phyloP scores from a whole-genome alignment of 2,888 invertebrate species.

The Tenthredo distinguenda region DNA sequence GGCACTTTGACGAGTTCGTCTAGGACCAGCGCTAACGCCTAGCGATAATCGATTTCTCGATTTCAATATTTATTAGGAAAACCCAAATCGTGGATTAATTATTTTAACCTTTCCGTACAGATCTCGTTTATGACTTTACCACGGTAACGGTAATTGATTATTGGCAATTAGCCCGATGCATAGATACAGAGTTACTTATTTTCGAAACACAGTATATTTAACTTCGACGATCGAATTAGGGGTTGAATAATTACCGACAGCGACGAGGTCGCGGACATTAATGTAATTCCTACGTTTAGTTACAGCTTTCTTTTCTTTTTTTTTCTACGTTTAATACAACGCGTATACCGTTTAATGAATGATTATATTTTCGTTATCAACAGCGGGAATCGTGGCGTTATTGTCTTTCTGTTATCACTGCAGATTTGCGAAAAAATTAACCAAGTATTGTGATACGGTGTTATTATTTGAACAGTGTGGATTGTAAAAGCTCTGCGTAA shows the following conservation, averaged over 20 bases:
- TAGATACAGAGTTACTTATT: background rate
- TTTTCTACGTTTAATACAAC: background rate
- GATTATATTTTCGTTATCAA: background rate
- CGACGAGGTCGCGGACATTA: background rate
- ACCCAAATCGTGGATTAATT: background rate
- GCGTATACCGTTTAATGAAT: background rate
- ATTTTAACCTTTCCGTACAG: background rate
- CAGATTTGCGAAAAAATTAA: background rate
- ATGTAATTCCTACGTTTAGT: background rate
- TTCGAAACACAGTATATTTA: background rate
- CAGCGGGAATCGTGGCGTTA: background rate
- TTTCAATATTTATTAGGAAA: conserved; percentile 31
- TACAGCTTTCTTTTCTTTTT: background rate
- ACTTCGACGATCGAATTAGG: background rate
- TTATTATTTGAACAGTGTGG: background rate
- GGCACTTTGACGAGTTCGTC: conserved; percentile 75
- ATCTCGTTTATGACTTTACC: background rate
- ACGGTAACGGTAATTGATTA: background rate
- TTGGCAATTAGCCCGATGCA: background rate
- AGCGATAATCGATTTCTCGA: conserved; percentile 40
- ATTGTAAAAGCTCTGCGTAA: background rate
- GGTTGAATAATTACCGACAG: background rate
- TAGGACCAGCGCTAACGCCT: conserved; percentile 67
- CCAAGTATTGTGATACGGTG: background rate
- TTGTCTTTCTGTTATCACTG: background rate